Base-by-base conservation (phyloP, 2,113 vertebrate genomes). In the Misgurnus mizolepis region DNA sequence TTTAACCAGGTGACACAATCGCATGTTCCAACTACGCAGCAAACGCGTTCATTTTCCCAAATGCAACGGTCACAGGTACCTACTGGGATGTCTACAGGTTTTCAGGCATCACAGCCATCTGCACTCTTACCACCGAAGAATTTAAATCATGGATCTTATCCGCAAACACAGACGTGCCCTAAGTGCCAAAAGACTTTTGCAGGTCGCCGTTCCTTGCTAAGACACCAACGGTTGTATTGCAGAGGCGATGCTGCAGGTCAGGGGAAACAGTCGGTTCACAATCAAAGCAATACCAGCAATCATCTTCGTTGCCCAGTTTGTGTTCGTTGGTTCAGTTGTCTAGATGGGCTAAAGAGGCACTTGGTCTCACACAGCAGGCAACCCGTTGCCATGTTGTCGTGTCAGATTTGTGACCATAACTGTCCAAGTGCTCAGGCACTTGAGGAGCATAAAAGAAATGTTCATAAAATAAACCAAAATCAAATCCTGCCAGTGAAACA, bases 341-440 rank as follows among this genome's bases (percentile, higher is more conserved):
- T 89, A 68, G 91, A 91, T 4, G 88, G 87, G 76, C 85, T 94
- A 39, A 91, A 94, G 86, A 92, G 88, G 82, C 93, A 94, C 83
- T 79, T 94, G 78, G 83, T 92, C 3, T 88, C 87, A 68, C 93
- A 94, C 85, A 93, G 91, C 79, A 87, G 88, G 56, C 84, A 89
- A 6, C 85, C 90, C 4, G 76, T 83, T 0, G 27, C 27, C 27
- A 34, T 34, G 27, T 87, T 88, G 61, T 85, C 66, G 14, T 94
- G 93, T 34, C 89, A 90, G 40, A 84, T 92, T 12, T 94, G 93
- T 82, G 89, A 90, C 76, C 89, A 89, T 5, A 90, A 72, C 0
- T 94, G 90, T 78, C 84, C 87, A 4, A 93, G 67, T 75, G 83
- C 90, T 2, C 88, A 91, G 66, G 91, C 90, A 0, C 90, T 94